Evolutionary conservation across 2,888 invertebrate species (phyloP).

Genomic region (Carabus problematicus): DNA sequence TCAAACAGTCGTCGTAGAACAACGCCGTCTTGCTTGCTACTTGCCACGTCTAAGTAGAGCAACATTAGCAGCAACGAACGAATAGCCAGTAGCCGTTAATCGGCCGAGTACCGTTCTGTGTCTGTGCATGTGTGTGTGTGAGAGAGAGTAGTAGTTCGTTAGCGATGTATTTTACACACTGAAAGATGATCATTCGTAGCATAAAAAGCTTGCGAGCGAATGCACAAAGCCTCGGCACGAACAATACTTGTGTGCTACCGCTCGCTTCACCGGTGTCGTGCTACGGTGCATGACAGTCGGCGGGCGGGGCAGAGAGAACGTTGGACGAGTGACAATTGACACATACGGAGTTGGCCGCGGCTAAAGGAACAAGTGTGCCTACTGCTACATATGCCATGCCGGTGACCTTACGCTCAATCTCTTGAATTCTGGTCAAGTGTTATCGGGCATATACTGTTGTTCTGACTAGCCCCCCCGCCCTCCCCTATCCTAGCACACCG

Average conservation of each 20-base stretch:
- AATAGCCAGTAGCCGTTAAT: constrained; percentile 51
- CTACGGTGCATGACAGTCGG: background rate
- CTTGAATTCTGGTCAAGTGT: constrained; percentile 38
- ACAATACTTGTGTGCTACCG: no score
- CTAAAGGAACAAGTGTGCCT: constrained; percentile 21
- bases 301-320: background rate
- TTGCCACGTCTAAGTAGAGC: constrained; percentile 58
- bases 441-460: constrained; percentile 34
- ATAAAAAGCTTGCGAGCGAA: constrained; percentile 56
- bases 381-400: constrained; percentile 29
- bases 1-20: constrained; percentile 48
- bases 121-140: constrained; percentile 44
- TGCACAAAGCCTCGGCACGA: constrained; percentile 47
- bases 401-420: constrained; percentile 36
- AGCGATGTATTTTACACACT: constrained; percentile 54
- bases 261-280: constrained; percentile 20
- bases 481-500: constrained; percentile 1
- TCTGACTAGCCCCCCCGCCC: constrained; percentile 7
- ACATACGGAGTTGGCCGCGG: constrained; percentile 19
- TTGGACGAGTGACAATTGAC: constrained; percentile 39
- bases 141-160: constrained; percentile 29
- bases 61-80: constrained; percentile 42
- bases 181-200: constrained; percentile 50
- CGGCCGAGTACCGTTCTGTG: constrained; percentile 46
- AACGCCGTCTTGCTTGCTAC: constrained; percentile 31